Percentiles rank a stretch among this genome's conserved stretches.
phyloP scores from a whole-genome alignment of 2,113 vertebrate genomes.

The Eupsittula cactorum region DNA sequence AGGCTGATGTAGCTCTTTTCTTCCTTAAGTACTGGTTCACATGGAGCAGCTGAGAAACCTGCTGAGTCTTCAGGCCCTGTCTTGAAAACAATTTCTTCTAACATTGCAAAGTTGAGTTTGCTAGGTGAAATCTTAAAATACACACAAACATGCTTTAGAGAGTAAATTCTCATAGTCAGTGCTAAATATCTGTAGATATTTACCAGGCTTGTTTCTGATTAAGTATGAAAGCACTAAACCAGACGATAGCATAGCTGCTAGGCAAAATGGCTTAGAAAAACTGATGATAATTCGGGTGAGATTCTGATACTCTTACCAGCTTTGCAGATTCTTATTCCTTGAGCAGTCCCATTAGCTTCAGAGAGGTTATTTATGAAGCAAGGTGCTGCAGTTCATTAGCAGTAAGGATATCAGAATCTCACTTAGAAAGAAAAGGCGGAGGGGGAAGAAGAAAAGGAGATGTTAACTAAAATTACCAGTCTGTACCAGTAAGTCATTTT shows the following conservation, averaged over 20 bases:
- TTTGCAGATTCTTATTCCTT: conserved; percentile 23
- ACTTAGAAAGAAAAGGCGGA: background rate
- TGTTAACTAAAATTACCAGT: conserved; percentile 24
- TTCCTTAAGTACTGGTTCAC: background rate
- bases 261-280: background rate
- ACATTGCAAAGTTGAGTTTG: background rate
- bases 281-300: background rate
- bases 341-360: conserved; percentile 10
- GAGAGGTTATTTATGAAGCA: conserved; percentile 21
- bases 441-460: background rate
- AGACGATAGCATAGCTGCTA: background rate
- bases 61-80: background rate
- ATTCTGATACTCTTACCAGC: conserved; percentile 40
- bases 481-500: background rate
- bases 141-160: background rate
- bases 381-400: conserved; percentile 13
- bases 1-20: background rate
- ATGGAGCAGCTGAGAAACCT: background rate
- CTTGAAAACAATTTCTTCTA: background rate
- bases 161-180: background rate
- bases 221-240: background rate
- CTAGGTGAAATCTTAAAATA: background rate
- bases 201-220: background rate
- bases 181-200: background rate
- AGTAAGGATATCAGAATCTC: conserved; percentile 50